Evolutionary conservation across 2,888 invertebrate species (phyloP), one percentile per base, ranked within the genome.

Genomic region (Busseola fusca): DNA sequence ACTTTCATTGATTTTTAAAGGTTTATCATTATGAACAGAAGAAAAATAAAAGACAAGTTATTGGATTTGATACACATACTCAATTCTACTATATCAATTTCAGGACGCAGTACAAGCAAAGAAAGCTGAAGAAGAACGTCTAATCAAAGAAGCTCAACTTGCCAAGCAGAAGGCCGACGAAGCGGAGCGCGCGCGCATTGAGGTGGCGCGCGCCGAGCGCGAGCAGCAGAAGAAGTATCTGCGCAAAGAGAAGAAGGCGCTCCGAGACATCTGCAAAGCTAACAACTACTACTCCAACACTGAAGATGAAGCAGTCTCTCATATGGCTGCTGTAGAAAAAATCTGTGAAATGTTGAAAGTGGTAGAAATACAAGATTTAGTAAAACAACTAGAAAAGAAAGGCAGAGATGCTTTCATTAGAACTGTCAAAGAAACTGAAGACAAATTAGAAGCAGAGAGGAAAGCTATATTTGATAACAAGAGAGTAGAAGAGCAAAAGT

Each of bases 281-380:
- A 97, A 97, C 84, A 97, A 98, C 91, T 99, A 98, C 90, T 99
- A 97, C 91, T 94, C 97, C 10, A 95, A 66, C 87, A 96, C 96
- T 87, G 97, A 97, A 25, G 96, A 97, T 37, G 98, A 98, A 90
- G 96, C 96, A 74, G 96, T 99, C 3, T 95, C 96, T 63, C 97
- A 98, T 88, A 98, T 99, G 98, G 97, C 98, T 56, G 98, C 98
- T n/a, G 96, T 99, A 5, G 99, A 99, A 89, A 98, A 98, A 91
- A 96, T 99, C 66, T 98, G 99, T 91, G 99, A 99, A 93, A 94
- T 97, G 70, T 96, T 98, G 84, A 97, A 96, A 87, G 91, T 97
- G 5, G 87, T 95, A 0, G 98, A 98, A 90, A 90, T 99, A 69
- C 98, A 98, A 90, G 96, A 97, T 68, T 96, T 98, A 4, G 98